phyloP scores from a whole-genome alignment of 2,888 invertebrate genomes.

The Alentia gelatinosa region DNA sequence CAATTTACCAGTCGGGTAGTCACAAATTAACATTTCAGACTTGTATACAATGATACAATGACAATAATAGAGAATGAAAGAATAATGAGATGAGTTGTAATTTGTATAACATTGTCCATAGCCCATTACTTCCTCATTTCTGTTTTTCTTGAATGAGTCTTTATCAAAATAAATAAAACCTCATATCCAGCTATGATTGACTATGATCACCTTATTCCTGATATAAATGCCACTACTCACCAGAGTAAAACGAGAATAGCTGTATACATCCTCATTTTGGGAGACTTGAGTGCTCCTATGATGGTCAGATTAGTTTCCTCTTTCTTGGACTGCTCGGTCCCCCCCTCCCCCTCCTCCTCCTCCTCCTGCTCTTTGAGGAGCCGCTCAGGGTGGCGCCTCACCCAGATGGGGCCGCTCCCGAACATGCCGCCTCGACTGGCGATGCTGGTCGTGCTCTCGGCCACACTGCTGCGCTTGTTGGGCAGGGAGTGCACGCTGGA shows the following conservation, averaged over 20 bases:
- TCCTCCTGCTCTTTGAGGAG: neutral
- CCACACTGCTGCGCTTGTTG: neutral
- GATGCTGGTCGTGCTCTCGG: neutral
- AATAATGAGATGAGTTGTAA: too few relatives aligned
- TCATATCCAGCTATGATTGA: too few relatives aligned
- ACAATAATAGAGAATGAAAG: too few relatives aligned
- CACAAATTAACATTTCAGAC: too few relatives aligned
- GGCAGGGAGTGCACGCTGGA: neutral
- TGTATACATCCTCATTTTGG: neutral
- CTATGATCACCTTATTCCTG: too few relatives aligned
- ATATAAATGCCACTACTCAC: too few relatives aligned
- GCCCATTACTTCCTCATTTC: too few relatives aligned
- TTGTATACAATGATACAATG: too few relatives aligned
- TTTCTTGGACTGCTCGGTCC: neutral
- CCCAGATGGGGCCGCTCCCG: slow-evolving; percentile 12
- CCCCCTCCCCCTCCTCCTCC: neutral
- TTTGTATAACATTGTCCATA: too few relatives aligned
- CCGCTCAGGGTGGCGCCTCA: neutral
- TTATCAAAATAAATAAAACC: too few relatives aligned
- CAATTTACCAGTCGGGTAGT: too few relatives aligned
- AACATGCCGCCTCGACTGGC: neutral
- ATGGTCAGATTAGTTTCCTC: neutral
- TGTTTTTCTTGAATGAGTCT: too few relatives aligned
- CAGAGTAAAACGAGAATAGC: neutral
- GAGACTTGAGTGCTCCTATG: neutral